Percentiles rank a stretch among this genome's conserved stretches.
These are phyloP conservation scores for Pithys albifrons DNA, from an alignment of 2,113 vertebrate species.

Conservation along the genomic window DNA sequence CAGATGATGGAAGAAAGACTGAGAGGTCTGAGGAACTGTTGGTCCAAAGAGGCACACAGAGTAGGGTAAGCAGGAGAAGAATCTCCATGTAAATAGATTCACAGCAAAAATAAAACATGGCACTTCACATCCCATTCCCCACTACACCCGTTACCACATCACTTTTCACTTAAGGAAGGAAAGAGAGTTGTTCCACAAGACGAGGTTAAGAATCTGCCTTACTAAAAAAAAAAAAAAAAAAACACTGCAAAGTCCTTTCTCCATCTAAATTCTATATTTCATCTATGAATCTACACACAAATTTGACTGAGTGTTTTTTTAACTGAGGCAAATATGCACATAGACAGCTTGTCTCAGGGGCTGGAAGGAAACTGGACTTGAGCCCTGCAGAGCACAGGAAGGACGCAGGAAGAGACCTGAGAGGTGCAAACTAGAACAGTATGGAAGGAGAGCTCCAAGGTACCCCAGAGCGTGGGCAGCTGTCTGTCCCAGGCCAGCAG, in stretches of 20 bases:
- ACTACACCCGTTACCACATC: not conserved
- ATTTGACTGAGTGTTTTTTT: not conserved
- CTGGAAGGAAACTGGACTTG: not conserved
- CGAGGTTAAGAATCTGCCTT: not conserved
- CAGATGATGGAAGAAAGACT: not conserved
- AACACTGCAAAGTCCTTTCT: not conserved
- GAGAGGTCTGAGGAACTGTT: not conserved
- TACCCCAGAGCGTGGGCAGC: not conserved
- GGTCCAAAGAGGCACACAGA: not conserved
- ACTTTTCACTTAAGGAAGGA: not conserved
- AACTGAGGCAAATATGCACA: not conserved
- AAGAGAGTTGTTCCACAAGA: not conserved
- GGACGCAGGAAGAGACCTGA: not conserved
- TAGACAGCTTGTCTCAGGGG: not conserved
- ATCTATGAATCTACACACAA: not conserved
- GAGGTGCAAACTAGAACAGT: not conserved
- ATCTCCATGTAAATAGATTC: not conserved
- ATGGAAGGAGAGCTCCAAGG: not conserved
- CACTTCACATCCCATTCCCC: not conserved
- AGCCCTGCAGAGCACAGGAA: not conserved
- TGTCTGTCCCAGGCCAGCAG: accelerated
- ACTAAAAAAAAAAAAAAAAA: not conserved
- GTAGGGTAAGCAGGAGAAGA: not conserved
- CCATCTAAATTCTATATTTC: not conserved
- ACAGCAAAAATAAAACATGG: not conserved